A percentile compares a stretch with the other conserved stretches of the same genome.
phyloP scores from a whole-genome alignment of 2,113 vertebrate species.

The Ciconia maguari region DNA sequence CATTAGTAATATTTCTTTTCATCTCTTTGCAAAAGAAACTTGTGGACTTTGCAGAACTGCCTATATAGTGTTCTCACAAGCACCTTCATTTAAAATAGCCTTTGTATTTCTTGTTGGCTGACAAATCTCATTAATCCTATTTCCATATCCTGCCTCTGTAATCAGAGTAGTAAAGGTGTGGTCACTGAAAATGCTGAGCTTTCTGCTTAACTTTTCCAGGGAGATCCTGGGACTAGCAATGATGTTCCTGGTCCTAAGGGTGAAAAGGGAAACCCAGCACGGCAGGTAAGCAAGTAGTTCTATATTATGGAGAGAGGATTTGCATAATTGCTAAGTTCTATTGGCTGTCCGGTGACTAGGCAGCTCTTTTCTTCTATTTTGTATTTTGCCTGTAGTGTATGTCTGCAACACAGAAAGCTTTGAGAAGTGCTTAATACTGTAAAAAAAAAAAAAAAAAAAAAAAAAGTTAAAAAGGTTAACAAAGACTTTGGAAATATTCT shows the following conservation, averaged over 20 bases:
- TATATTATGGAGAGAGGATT: background rate
- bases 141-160: background rate
- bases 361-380: background rate
- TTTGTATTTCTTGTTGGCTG: background rate
- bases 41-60: background rate
- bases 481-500: background rate
- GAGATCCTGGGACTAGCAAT: slow-evolving; percentile 74
- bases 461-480: background rate
- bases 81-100: background rate
- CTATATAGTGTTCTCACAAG: background rate
- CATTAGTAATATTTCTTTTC: background rate
- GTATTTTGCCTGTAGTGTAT: background rate
- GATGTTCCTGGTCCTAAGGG: slow-evolving; percentile 74
- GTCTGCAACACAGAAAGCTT: background rate
- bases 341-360: background rate
- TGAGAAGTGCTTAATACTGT: background rate
- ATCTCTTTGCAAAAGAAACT: background rate
- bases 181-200: background rate
- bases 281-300: slow-evolving; percentile 65
- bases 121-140: background rate
- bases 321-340: background rate
- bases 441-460: background rate
- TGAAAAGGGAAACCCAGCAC: slow-evolving; percentile 74
- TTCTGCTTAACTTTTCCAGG: slow-evolving; percentile 68
- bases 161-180: background rate